phyloP scores from a whole-genome alignment of 2,797 vertebrate species.

The Coendou prehensilis region DNA sequence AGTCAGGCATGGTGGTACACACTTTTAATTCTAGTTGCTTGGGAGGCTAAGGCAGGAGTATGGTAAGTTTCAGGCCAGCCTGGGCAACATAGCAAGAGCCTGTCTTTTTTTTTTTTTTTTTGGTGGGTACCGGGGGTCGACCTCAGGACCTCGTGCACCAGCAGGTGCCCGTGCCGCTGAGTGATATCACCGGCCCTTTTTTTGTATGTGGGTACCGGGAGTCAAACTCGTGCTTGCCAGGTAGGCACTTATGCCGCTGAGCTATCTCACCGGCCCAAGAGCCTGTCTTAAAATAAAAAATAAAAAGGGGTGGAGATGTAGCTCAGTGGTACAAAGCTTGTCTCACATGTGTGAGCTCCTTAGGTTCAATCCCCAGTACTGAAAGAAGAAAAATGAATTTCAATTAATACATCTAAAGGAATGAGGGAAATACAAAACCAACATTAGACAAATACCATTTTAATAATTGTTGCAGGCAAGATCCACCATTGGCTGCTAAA shows the following conservation, averaged over 20 bases:
- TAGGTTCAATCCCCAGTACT: neutral
- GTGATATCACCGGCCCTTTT: too few species aligned
- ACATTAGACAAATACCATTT: constrained; percentile 1
- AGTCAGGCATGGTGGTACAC: neutral
- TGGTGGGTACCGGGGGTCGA: too few species aligned
- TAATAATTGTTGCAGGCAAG: constrained; percentile 11
- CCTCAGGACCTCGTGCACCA: too few species aligned
- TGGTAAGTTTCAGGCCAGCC: neutral
- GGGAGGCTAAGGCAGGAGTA: neutral
- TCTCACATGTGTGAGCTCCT: neutral
- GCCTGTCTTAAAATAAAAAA: neutral
- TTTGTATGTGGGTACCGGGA: too few species aligned
- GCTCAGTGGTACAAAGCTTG: neutral
- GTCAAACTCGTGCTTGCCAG: too few species aligned
- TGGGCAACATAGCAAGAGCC: neutral
- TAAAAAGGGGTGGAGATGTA: neutral
- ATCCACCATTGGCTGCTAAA: neutral
- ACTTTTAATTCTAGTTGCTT: neutral
- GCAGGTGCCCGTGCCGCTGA: too few species aligned
- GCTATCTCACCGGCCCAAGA: neutral
- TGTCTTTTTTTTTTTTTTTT: too few species aligned
- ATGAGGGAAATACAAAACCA: constrained; percentile 38
- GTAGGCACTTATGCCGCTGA: too few species aligned
- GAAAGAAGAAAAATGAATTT: neutral
- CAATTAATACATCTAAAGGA: constrained; percentile 46